Percentiles rank a stretch among this genome's conserved stretches.
These are phyloP conservation scores for Tympanoctomys barrerae DNA, from an alignment of 2,797 vertebrate genomes.

Conservation along the genomic window DNA sequence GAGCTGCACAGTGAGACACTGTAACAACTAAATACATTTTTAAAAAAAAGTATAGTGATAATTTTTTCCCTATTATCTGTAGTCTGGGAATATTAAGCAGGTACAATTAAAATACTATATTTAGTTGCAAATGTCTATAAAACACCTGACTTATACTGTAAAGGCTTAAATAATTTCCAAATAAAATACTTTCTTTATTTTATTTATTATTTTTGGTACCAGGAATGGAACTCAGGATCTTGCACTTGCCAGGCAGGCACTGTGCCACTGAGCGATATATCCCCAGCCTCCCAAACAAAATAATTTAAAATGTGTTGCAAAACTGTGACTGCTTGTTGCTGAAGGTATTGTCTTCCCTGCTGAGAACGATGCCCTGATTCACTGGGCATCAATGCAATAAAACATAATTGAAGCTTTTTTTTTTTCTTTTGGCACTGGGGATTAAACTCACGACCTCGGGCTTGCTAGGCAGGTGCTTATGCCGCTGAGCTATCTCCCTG, in stretches of 20 bases:
- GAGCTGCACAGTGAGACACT: no score
- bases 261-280: neutral
- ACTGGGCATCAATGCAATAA: conserved; percentile 33
- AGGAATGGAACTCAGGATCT: neutral
- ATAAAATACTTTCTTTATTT: neutral
- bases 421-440: no score
- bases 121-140: conserved; percentile 27
- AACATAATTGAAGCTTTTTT: conserved; percentile 1
- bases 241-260: neutral
- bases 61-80: conserved; percentile 24
- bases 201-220: neutral
- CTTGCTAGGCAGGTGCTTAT: no score
- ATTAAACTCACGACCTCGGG: no score
- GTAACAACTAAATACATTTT: no score
- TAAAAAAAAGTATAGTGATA: neutral
- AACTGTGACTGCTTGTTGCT: conserved; percentile 42
- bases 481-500: no score
- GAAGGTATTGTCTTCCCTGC: neutral
- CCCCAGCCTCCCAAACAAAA: neutral
- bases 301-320: conserved; percentile 35
- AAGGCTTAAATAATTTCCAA: conserved; percentile 64
- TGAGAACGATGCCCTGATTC: conserved; percentile 4
- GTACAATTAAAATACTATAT: conserved; percentile 9
- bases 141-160: conserved; percentile 20
- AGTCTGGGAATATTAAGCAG: conserved; percentile 13